Evolutionary conservation across 2,888 invertebrate genomes (phyloP).

Genomic region (Trichacis sp.): DNA sequence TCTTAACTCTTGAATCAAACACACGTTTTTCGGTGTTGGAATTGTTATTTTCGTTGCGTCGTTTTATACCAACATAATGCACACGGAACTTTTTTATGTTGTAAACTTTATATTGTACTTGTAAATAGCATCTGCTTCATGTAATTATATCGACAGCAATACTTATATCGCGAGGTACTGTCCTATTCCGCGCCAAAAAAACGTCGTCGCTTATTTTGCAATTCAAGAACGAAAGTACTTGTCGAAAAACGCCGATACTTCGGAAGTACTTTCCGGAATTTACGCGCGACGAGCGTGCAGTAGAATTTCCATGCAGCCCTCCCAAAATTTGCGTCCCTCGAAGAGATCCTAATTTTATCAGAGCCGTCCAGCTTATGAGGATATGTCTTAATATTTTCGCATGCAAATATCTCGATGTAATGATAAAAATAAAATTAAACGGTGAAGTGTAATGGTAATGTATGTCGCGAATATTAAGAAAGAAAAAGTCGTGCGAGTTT

Average conservation of each 20-base stretch:
- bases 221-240: neutral
- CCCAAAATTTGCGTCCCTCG: conserved; percentile 60
- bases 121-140: conserved; percentile 40
- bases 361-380: conserved; percentile 69
- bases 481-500: no score
- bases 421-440: conserved; percentile 30
- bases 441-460: conserved; percentile 31
- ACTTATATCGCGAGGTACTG: conserved; percentile 23
- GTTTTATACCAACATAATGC: neutral
- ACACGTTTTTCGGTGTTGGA: no score
- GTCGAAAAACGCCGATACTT: neutral
- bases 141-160: conserved; percentile 22
- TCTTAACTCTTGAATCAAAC: no score
- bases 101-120: conserved; percentile 10
- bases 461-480: neutral
- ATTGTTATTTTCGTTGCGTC: neutral
- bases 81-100: neutral
- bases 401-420: conserved; percentile 56
- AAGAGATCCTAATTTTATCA: conserved; percentile 68
- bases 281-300: neutral
- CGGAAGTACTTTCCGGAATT: neutral
- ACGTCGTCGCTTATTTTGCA: conserved; percentile 9
- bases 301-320: conserved; percentile 32
- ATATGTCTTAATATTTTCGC: conserved; percentile 68
- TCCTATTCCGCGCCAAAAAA: conserved; percentile 37